Base-by-base conservation (phyloP, 2,888 invertebrate species). In the Lasioglossum lativentre region DNA sequence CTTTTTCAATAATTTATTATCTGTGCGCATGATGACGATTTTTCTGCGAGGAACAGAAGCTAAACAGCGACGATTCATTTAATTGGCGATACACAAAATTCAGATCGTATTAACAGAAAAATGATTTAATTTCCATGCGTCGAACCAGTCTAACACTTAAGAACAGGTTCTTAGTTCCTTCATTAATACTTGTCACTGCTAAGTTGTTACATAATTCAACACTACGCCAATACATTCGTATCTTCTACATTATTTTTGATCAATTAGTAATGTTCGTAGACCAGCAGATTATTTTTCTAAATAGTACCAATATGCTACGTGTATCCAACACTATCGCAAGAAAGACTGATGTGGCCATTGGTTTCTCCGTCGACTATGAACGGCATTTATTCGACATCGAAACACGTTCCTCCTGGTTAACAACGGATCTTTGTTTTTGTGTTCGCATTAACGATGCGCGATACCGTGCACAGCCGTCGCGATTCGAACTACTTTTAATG, bases 341-440 rank as follows among this genome's bases (percentile, higher is more conserved):
- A 14, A n/a, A 14, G 2, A 27, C 47, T 34, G 34, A 34, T 16
- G 16, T 19, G 47, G 19, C 47, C 19, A 52, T 5, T 23, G 42
- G 10, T 42, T 23, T 52, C 23, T 23, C 8, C 52, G 52, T 3
- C 42, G 8, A 52, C 16, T 30, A 16, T 16, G 2, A 63, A 2
- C 30, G 30, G 4, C 63, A 27, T 30, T 63, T 1, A 63, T 63
- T 63, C 63, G 63, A 30, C 63, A 16, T 63, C 30, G 30, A 16
- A 4, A 52, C 52, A n/a, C 30, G 63, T 63, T 52, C 63, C 63
- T 16, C 27, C 63, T 30, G 2, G 5, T 16, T 14, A 63, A 63
- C 63, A 63, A 63, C 63, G 63, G 30, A 63, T 63, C 63, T 16
- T 30, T 63, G 63, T 63, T 30, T 63, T 63, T 63, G 30, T 30